A percentile compares a stretch with the other conserved stretches of the same genome.
These are phyloP conservation scores for Saccostrea glomerata DNA, from an alignment of 1,140 invertebrate species.

Conservation along the genomic window DNA sequence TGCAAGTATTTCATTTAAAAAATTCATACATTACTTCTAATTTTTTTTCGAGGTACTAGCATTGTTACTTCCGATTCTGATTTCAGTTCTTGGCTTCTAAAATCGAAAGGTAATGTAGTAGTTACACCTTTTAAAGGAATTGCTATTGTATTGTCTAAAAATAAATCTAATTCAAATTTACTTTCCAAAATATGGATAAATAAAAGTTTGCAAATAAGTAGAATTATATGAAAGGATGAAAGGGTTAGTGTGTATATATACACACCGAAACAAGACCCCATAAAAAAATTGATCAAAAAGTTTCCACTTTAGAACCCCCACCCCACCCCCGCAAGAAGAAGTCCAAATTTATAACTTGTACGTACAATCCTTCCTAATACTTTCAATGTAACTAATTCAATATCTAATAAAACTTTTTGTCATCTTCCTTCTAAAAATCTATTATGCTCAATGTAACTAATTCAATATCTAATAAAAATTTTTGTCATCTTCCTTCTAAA, in stretches of 20 bases:
- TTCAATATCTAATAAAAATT: neutral
- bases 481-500: neutral
- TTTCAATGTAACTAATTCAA: neutral
- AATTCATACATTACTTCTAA: no score
- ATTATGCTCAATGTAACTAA: neutral
- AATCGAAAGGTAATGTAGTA: no score
- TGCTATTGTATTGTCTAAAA: no score
- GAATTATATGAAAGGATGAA: neutral
- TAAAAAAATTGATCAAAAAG: no score
- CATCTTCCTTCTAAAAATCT: constrained; percentile 2
- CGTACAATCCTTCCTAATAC: neutral
- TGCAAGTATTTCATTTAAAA: no score
- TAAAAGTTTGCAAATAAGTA: neutral
- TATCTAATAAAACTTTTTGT: neutral
- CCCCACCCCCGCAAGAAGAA: neutral
- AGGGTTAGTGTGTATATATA: neutral
- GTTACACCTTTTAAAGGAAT: no score
- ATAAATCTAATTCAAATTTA: neutral
- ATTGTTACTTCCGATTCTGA: no score
- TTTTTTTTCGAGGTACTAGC: no score
- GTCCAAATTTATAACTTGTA: neutral
- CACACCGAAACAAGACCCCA: no score
- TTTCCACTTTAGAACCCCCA: no score
- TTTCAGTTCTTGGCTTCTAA: no score
- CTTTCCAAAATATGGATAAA: neutral